Conservation (phyloP, 2,797 vertebrate genomes). For the Echeneis naucrates region DNA sequence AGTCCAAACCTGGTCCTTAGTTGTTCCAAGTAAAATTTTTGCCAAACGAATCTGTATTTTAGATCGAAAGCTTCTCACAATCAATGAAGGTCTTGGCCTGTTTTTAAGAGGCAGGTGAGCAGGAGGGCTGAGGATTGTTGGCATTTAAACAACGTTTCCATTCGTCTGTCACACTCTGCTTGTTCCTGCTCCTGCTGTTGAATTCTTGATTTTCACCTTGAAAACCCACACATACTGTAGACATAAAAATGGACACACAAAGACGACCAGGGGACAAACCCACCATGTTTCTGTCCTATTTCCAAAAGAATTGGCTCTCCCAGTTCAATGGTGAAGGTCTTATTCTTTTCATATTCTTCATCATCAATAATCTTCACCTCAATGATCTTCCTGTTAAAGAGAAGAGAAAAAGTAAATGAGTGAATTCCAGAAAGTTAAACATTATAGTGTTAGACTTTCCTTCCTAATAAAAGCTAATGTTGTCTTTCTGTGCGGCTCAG, state of each 20-base stretch:
- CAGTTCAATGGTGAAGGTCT: constrained; percentile 87
- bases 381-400: constrained; percentile 85
- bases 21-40: constrained; percentile 40
- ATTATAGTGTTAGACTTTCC: neutral
- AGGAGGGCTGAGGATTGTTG: constrained; percentile 7
- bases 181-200: neutral
- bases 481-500: constrained; percentile 4
- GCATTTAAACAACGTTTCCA: constrained; percentile 29
- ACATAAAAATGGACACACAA: neutral
- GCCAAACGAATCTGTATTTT: constrained; percentile 17
- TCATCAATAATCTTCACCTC: constrained; percentile 91
- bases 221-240: constrained; percentile 16
- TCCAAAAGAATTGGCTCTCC: constrained; percentile 87
- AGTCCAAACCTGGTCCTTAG: neutral
- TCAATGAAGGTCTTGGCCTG: constrained; percentile 34
- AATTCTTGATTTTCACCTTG: neutral
- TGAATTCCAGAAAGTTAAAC: constrained; percentile 1
- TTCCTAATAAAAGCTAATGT: constrained; percentile 5
- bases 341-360: constrained; percentile 92
- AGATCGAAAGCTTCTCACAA: constrained; percentile 32
- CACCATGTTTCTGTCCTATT: constrained; percentile 85
- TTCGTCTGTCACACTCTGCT: constrained; percentile 20
- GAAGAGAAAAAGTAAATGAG: neutral
- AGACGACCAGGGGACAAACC: constrained; percentile 2
- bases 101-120: constrained; percentile 10